These are phyloP conservation scores for Myotis davidii DNA, from an alignment of 2,113 vertebrate species.

Conservation along the genomic window DNA sequence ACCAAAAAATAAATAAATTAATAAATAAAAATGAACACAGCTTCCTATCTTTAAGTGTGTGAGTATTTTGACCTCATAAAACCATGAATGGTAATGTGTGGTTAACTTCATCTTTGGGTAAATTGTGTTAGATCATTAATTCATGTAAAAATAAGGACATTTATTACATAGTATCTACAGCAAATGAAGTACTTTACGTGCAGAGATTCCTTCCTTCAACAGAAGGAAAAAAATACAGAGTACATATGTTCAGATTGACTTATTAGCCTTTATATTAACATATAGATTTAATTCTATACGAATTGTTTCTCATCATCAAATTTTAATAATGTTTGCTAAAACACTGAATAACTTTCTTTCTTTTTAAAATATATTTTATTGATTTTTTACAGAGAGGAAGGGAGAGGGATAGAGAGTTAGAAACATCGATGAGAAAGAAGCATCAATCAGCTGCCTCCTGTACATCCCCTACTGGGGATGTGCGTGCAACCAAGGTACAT, in stretches of 20 bases:
- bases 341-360: background rate
- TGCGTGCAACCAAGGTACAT: too few relatives aligned
- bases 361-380: too few relatives aligned
- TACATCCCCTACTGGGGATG: too few relatives aligned
- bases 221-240: background rate
- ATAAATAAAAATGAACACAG: background rate
- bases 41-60: background rate
- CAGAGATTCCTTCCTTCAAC: background rate
- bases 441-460: too few relatives aligned
- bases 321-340: slow-evolving; percentile 26
- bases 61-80: background rate
- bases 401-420: too few relatives aligned
- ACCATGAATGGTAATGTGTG: background rate
- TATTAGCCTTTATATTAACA: background rate
- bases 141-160: background rate
- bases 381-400: too few relatives aligned
- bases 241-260: background rate
- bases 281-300: background rate
- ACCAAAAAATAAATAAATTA: too few relatives aligned
- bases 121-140: background rate
- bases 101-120: background rate
- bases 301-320: background rate
- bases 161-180: background rate
- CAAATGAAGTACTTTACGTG: background rate
- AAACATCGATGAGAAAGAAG: too few relatives aligned